Base-by-base conservation (phyloP, 92 coral and sea anemone species). In the Virgularia gustaviana region DNA sequence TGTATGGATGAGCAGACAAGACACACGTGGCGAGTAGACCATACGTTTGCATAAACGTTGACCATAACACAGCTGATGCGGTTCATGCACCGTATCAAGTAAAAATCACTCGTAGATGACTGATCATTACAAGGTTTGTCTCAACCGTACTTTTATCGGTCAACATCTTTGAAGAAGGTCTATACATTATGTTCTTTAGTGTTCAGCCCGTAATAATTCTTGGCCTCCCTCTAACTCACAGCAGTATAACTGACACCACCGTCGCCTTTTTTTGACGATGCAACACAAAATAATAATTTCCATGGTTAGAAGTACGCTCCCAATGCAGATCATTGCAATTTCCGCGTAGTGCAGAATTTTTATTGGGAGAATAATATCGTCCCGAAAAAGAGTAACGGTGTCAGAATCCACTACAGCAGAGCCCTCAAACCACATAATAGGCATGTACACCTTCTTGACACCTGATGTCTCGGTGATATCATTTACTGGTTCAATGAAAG, bases 361-460 rank as follows among this genome's bases (percentile, higher is more conserved):
- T 63, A 85, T 55, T 36, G 80, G 72, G 20, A 79, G 68, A 31
- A 84, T 27, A 6, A 80, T 80, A 8, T 60, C 62, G 20, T 49
- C 45, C 43, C 80, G 87, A 78, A 90, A 49, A 56, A 60, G 53
- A 24, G 66, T 41, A 3, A 77, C 83, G 10, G 89, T 85, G 9
- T 51, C 70, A 6, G 82, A 68, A 73, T 87, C 91, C 13, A 90
- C 76, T 43, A 77, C 75, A 15, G 85, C 94, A 16, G 71, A 77
- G 54, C 78, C 83, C 39, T 87, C 83, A 44, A 90, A 90, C 44
- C 78, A 87, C 72, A 90, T 63, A 0, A 90, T 62, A n/a, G 96
- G 96, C 8, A 87, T 56, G 37, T 81, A 81, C 1, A 83, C 85
- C 49, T 84, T 79, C 6, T 33, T 71, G n/a, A 87, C 70, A 0